These are phyloP conservation scores for Saccopteryx bilineata DNA, from an alignment of 2,113 vertebrate genomes.

Conservation along the genomic window DNA sequence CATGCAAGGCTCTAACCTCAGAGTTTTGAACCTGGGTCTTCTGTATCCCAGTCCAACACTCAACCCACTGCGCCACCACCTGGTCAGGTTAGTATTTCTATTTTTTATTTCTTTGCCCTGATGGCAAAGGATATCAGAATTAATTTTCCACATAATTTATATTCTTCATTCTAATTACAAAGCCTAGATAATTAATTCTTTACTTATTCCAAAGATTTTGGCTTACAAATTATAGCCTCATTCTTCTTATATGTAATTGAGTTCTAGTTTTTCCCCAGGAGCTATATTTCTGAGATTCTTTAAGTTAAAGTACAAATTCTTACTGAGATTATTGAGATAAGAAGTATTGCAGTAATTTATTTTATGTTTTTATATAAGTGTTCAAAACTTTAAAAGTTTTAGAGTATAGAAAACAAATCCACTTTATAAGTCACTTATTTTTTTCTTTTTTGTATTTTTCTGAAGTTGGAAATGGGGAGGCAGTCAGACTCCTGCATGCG, in stretches of 20 bases:
- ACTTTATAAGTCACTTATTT: conserved; percentile 12
- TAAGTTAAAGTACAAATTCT: conserved; percentile 35
- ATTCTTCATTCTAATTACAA: neutral
- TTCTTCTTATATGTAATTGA: neutral
- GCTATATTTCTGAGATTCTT: conserved; percentile 26
- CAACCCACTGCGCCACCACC: no score
- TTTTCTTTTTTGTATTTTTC: no score
- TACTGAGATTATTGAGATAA: conserved; percentile 57
- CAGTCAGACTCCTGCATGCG: no score
- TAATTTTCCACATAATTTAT: conserved; percentile 56
- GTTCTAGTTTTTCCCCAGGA: neutral
- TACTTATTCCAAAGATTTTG: conserved; percentile 17
- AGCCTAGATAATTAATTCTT: neutral
- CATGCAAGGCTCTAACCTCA: no score
- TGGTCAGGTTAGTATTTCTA: neutral
- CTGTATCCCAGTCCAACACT: no score
- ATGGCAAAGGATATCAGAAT: neutral
- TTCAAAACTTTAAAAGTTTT: conserved; percentile 5
- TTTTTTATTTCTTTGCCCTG: conserved; percentile 49
- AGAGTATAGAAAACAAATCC: conserved; percentile 15
- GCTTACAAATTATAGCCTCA: neutral
- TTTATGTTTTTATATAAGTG: conserved; percentile 10
- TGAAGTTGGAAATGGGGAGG: no score
- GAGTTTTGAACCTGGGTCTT: no score
- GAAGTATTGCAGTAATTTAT: conserved; percentile 3